These are phyloP conservation scores for Dromas ardeola DNA, from an alignment of 2,113 vertebrate species.

Conservation along the genomic window DNA sequence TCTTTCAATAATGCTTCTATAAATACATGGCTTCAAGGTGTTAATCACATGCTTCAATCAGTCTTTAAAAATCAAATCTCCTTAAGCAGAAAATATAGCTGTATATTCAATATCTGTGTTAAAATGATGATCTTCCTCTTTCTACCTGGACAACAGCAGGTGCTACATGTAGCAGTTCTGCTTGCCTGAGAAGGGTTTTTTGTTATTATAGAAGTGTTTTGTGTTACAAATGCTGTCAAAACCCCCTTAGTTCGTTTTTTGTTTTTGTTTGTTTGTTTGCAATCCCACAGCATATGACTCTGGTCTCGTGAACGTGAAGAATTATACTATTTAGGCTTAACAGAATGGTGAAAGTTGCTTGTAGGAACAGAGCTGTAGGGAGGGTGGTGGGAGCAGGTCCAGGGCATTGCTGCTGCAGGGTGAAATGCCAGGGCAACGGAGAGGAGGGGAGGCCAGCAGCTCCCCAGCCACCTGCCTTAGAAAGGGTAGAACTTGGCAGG, in stretches of 20 bases:
- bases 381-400: not conserved
- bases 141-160: not conserved
- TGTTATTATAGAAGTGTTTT: not conserved
- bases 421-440: not conserved
- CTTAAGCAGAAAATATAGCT: not conserved
- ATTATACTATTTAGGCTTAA: not conserved
- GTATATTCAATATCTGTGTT: not conserved
- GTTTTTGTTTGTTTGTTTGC: too few relatives aligned
- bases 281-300: not conserved
- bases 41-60: not conserved
- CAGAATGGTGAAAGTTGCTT: not conserved
- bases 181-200: not conserved
- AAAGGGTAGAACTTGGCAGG: not conserved
- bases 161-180: not conserved
- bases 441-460: not conserved
- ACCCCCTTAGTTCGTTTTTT: not conserved
- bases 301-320: not conserved
- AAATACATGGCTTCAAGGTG: not conserved
- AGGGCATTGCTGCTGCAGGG: not conserved
- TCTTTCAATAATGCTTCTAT: not conserved
- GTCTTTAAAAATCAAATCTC: not conserved
- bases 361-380: not conserved
- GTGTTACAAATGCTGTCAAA: not conserved
- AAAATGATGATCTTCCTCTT: not conserved
- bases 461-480: not conserved